phyloP scores from a whole-genome alignment of 2,888 invertebrate species.

The Prenolepis imparis region DNA sequence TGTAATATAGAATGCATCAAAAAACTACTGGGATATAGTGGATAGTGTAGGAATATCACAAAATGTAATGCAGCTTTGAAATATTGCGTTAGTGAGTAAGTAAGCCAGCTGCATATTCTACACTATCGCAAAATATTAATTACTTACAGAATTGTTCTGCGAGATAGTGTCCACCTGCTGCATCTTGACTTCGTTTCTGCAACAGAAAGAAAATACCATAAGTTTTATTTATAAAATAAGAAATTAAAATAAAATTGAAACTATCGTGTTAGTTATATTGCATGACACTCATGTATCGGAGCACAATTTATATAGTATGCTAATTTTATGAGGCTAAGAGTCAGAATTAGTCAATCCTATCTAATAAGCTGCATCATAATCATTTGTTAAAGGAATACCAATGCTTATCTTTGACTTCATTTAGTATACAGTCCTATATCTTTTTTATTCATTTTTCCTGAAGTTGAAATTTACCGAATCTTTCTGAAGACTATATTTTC shows the following conservation, averaged over 20 bases:
- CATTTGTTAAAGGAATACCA: background rate
- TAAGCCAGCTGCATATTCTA: conserved; percentile 69
- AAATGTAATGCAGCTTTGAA: conserved; percentile 61
- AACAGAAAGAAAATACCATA: conserved; percentile 76
- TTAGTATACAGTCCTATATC: background rate
- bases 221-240: conserved; percentile 35
- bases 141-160: conserved; percentile 88
- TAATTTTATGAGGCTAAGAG: conserved; percentile 4
- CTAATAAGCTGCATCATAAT: background rate
- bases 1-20: conserved; percentile 41
- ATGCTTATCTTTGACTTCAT: background rate
- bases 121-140: conserved; percentile 25
- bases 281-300: conserved; percentile 48
- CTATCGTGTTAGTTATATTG: conserved; percentile 18
- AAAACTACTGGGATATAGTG: conserved; percentile 57
- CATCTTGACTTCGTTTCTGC: conserved; percentile 87
- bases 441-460: background rate
- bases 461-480: background rate
- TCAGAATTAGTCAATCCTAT: background rate
- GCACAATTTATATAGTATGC: conserved; percentile 47
- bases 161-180: conserved; percentile 88
- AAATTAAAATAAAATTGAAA: conserved; percentile 25
- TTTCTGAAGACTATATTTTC: background rate
- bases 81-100: conserved; percentile 72
- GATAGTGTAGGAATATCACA: conserved; percentile 36